Evolutionary conservation across 2,888 invertebrate species (phyloP).

Genomic region (Sphaerophoria rueppellii): DNA sequence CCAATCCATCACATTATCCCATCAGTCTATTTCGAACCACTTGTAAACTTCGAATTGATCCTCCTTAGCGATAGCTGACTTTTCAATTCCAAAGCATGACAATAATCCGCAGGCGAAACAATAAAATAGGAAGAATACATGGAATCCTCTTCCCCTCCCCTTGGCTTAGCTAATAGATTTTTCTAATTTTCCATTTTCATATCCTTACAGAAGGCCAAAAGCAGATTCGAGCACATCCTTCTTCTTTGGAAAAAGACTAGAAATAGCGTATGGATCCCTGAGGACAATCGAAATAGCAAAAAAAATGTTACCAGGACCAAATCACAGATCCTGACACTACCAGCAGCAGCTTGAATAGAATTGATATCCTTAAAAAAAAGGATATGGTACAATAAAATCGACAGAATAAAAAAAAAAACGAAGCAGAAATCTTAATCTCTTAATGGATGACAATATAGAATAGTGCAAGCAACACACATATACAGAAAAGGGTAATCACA

Average conservation of each 20-base stretch:
- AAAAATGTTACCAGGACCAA: conserved; percentile 9
- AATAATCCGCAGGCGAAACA: conserved; percentile 54
- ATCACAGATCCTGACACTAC: conserved; percentile 51
- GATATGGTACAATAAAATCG: conserved; percentile 48
- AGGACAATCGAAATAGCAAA: conserved; percentile 52
- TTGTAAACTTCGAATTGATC: conserved; percentile 50
- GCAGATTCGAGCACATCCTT: background rate
- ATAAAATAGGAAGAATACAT: conserved; percentile 30
- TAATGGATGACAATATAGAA: conserved; percentile 70
- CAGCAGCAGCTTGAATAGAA: conserved; percentile 56
- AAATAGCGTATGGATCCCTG: background rate
- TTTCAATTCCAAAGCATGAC: conserved; percentile 44
- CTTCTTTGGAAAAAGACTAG: background rate
- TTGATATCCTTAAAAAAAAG: conserved; percentile 71
- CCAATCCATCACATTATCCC: conserved; percentile 18
- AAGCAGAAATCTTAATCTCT: conserved; percentile 72
- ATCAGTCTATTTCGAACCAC: conserved; percentile 29
- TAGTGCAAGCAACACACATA: conserved; percentile 23
- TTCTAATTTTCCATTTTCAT: conserved; percentile 66
- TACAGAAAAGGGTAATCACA: conserved; percentile 20
- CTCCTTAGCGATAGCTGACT: conserved; percentile 43
- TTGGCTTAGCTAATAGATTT: conserved; percentile 63
- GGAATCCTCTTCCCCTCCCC: conserved; percentile 21
- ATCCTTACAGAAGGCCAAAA: conserved; percentile 20
- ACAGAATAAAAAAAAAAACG: conserved; percentile 69